phyloP scores from a whole-genome alignment of 2,113 vertebrate species.

The Trochalopteron elliotii region DNA sequence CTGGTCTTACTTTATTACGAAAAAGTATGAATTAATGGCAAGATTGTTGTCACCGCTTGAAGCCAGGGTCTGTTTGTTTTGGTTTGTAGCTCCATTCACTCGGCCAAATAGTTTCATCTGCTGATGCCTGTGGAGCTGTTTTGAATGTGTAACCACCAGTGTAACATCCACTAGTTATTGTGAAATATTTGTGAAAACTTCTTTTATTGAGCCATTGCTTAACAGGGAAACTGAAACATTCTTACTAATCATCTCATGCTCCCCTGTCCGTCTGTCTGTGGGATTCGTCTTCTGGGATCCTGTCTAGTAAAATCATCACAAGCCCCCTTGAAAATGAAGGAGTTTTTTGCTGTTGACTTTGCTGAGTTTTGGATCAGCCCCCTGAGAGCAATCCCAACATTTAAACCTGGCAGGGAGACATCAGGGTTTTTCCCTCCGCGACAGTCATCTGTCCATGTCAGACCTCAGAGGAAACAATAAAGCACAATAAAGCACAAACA shows the following conservation, averaged over 20 bases:
- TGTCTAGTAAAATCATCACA: neutral
- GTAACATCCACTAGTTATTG: slow-evolving; percentile 31
- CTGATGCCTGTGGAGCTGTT: slow-evolving; percentile 6
- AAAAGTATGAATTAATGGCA: neutral
- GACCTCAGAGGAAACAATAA: neutral
- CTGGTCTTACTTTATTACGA: slow-evolving; percentile 4
- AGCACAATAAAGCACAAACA: neutral
- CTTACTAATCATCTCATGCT: slow-evolving; percentile 20
- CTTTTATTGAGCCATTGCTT: slow-evolving; percentile 43
- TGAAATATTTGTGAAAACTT: slow-evolving; percentile 47
- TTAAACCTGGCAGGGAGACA: neutral
- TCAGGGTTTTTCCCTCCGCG: neutral
- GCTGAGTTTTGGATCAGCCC: neutral
- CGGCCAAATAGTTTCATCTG: slow-evolving; percentile 2
- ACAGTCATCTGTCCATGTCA: neutral
- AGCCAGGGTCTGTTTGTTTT: slow-evolving; percentile 49
- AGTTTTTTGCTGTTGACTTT: neutral
- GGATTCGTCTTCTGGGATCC: neutral
- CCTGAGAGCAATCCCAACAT: neutral
- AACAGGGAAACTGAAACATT: slow-evolving; percentile 29
- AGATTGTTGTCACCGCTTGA: neutral
- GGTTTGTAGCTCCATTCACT: slow-evolving; percentile 24
- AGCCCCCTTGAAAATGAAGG: neutral
- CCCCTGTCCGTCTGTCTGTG: neutral
- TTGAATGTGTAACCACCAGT: slow-evolving; percentile 23